Conservation (phyloP, 2,797 vertebrate species). For the Buphagus erythrorhynchus region DNA sequence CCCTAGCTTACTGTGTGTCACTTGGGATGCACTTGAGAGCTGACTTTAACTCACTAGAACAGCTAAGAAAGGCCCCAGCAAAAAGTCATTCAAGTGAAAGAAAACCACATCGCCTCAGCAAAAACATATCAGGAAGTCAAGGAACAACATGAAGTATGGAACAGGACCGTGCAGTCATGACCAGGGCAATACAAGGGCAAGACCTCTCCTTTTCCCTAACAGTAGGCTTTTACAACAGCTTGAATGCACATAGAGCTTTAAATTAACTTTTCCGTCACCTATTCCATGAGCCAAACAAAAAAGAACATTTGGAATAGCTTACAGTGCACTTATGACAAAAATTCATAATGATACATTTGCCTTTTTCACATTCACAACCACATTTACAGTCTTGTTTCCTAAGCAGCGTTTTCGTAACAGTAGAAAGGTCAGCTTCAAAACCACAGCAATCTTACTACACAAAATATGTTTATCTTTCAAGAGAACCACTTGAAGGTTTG, state of each 20-base stretch:
- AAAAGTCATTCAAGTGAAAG: neutral
- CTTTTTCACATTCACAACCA: neutral
- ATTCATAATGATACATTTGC: neutral
- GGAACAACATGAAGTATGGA: neutral
- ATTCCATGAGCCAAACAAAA: neutral
- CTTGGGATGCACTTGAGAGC: neutral
- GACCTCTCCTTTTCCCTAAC: neutral
- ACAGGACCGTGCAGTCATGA: rapidly evolving
- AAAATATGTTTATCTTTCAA: neutral
- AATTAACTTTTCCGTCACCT: neutral
- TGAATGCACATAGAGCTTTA: neutral
- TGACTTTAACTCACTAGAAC: neutral
- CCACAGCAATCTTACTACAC: neutral
- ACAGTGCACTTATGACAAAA: neutral
- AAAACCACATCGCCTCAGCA: neutral
- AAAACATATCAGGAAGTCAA: neutral
- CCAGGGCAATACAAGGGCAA: neutral
- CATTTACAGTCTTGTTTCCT: neutral
- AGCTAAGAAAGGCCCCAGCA: neutral
- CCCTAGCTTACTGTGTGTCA: neutral
- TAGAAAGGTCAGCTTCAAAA: neutral
- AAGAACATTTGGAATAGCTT: neutral
- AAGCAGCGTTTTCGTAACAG: neutral
- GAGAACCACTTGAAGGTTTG: neutral
- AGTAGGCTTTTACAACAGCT: neutral